Base-by-base conservation (phyloP, 2,888 invertebrate species). In the Crematogaster levior region DNA sequence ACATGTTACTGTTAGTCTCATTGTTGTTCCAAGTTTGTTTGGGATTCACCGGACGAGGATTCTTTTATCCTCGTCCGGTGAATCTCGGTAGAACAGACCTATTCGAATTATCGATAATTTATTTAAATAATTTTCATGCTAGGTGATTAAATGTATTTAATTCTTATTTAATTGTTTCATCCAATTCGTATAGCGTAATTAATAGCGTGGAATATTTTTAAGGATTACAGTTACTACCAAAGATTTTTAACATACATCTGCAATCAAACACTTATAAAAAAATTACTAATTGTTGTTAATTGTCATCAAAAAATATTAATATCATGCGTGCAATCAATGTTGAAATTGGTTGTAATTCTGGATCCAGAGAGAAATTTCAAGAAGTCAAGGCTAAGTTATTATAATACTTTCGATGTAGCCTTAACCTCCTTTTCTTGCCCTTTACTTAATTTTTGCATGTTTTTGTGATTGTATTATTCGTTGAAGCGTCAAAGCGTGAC, bases 101-200 rank as follows among this genome's bases (percentile, higher is more conserved):
- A 43, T 96, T 95, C 85, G 95, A 95, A 84, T 91, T 96, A 83
- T 95, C 96, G 86, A 95, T 96, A 70, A 93, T 96, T 86, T 96
- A 96, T 91, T 94, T 95, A 87, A 96, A 96, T 91, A 96, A 96
- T 85, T 96, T 96, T 86, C 96, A 96, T 84, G 96, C 96, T 1
- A 96, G 96, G 96, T 96, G 93, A 95, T 95, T 94, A 89, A 34
- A 43, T 2, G 7, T 43, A 18, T 48, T 48, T 37, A 51, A 63
- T 74, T 48, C 15, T 15, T 75, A n/a, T 24, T 7, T 51, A 48
- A 4, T 12, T 58, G 3, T 72, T n/a, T 0, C 3, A 3, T 24
- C 9, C 1, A 18, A 34, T 30, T 34, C 0, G 24, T n/a, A 9
- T 27, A n/a, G n/a, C n/a, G n/a, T n/a, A 27, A 30, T 56, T 40